Evolutionary conservation across 2,888 invertebrate species (phyloP), one percentile per base, ranked within the genome.

Genomic region (Torymus tubicola): DNA sequence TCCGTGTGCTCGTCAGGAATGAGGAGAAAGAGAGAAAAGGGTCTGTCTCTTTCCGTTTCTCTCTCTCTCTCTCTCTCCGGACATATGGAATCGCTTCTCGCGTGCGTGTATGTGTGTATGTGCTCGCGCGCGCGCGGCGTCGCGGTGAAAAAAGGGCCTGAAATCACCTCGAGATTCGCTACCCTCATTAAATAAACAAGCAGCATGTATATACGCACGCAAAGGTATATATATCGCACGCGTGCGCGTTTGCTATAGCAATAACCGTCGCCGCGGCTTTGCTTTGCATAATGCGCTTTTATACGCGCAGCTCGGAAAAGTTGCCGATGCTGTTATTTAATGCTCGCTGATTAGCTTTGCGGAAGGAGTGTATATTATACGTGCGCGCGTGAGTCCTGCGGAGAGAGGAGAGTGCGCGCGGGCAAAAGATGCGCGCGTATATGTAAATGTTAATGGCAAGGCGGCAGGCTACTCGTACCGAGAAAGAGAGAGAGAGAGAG

Each of bases 131-230:
- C 16, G 53, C 16, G 31, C 18, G 11, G 16, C 21, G 31, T 0
- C 31, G 57, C 42, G 18, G 61, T n/a, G 31, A 60, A 70, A 86
- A 86, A 86, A 87, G 82, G 80, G 78, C 83, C 84, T 84, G 84
- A 84, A 88, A 86, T 88, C 88, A 86, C 87, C 87, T 87, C 86
- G 84, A 91, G 92, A 92, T 92, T 92, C 88, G 90, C 86, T 88
- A 87, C 87, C 88, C 90, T 90, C 90, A 87, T 89, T 89, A 89
- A 88, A 89, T 86, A 87, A 88, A 89, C 88, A 86, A 89, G 89
- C 88, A 67, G 73, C 52, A 65, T 88, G 87, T 88, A 87, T 88
- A 89, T 88, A 87, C 85, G 84, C 84, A 82, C 83, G 65, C 18
- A 52, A 24, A 58, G 57, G 53, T 13, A 0, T 16, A 58, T 52